These are phyloP conservation scores for Lophochroa leadbeateri DNA, from an alignment of 2,113 vertebrate species.

Conservation along the genomic window DNA sequence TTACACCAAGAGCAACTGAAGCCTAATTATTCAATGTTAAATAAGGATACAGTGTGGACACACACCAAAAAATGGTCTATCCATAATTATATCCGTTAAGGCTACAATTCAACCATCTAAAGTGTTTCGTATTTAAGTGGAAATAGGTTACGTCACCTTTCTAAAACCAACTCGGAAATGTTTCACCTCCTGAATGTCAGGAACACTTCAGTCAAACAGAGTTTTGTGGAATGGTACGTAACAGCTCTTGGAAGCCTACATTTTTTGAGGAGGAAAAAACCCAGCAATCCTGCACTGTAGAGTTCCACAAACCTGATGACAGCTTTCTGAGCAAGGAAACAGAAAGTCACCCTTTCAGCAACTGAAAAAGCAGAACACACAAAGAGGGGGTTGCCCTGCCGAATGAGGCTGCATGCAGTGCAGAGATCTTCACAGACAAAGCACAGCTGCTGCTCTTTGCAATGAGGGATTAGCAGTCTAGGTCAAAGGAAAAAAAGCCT, in stretches of 20 bases:
- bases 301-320: not conserved
- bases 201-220: not conserved
- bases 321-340: not conserved
- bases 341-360: constrained; percentile 26
- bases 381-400: not conserved
- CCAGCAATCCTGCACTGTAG: not conserved
- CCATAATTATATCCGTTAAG: not conserved
- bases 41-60: not conserved
- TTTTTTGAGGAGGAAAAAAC: not conserved
- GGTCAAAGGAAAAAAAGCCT: constrained; percentile 61
- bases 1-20: not conserved
- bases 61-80: not conserved
- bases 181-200: not conserved
- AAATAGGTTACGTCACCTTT: not conserved
- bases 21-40: not conserved
- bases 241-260: not conserved
- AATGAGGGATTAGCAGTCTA: constrained; percentile 53
- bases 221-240: not conserved
- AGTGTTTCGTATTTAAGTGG: not conserved
- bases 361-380: not conserved
- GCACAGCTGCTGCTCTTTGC: constrained; percentile 60
- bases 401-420: not conserved
- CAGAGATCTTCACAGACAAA: constrained; percentile 42
- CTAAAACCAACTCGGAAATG: not conserved
- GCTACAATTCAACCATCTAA: not conserved